These are phyloP conservation scores for Drosophila ananassae DNA, from an alignment of 1,140 invertebrate species.

Conservation along the genomic window DNA sequence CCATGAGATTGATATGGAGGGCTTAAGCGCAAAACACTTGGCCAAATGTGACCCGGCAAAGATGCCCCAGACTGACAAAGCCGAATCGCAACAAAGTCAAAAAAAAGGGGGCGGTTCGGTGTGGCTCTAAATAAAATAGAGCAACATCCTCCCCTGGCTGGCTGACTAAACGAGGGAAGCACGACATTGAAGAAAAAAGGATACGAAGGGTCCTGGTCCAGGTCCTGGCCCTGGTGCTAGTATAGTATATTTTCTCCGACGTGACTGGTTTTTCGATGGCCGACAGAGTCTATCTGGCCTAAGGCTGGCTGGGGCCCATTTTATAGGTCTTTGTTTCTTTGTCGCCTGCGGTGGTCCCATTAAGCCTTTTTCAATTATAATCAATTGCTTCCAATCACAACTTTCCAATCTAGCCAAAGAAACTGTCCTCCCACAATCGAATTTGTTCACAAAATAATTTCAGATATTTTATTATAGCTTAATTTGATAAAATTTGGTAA, in stretches of 20 bases:
- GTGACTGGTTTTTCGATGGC: conserved; percentile 69
- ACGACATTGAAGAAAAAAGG: conserved; percentile 1
- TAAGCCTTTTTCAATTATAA: conserved; percentile 73
- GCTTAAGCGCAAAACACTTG: conserved; percentile 80
- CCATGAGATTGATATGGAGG: conserved; percentile 78
- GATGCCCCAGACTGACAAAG: conserved; percentile 40
- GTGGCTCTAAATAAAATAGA: conserved; percentile 60
- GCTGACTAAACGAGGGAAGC: conserved; percentile 32
- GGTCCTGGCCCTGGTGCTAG: not conserved
- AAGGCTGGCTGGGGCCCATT: conserved; percentile 15
- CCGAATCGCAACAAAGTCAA: conserved; percentile 60
- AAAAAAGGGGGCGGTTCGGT: conserved; percentile 41
- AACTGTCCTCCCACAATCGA: conserved; percentile 5
- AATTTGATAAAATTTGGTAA: not conserved
- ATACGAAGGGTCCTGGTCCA: not conserved
- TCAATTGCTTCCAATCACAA: conserved; percentile 69
- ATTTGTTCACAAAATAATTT: conserved; percentile 8
- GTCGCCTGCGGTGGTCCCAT: conserved; percentile 52
- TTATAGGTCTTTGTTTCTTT: conserved; percentile 31
- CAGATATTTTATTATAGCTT: conserved; percentile 11
- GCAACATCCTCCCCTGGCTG: conserved; percentile 51
- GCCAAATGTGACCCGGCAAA: conserved; percentile 72
- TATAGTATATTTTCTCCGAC: conserved; percentile 68
- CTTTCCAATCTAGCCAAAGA: conserved; percentile 22
- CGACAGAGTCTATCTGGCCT: conserved; percentile 60